A percentile compares a stretch with the other conserved stretches of the same genome.
phyloP scores from a whole-genome alignment of 1,140 invertebrate species.

The Dendrolimus punctatus region DNA sequence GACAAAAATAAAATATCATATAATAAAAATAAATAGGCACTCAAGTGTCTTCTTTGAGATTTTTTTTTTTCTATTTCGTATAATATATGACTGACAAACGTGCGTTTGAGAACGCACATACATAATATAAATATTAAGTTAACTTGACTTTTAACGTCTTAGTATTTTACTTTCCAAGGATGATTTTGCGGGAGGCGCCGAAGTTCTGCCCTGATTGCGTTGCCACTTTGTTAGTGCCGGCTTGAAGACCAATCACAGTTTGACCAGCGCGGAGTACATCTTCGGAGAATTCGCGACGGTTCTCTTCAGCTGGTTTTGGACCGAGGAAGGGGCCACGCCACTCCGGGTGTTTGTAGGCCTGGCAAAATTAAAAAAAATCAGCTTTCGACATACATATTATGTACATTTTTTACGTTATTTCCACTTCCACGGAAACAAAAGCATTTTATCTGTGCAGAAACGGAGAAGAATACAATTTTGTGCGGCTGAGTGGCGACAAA shows the following conservation, averaged over 20 bases:
- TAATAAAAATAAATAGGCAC: no score
- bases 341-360: slow-evolving; percentile 91
- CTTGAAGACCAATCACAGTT: slow-evolving; percentile 91
- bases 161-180: slow-evolving; percentile 81
- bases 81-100: not conserved
- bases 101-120: not conserved
- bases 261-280: slow-evolving; percentile 90
- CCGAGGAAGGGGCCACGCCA: slow-evolving; percentile 90
- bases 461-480: no score
- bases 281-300: slow-evolving; percentile 91
- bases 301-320: slow-evolving; percentile 88
- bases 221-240: slow-evolving; percentile 92
- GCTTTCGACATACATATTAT: no score
- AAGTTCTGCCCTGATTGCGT: slow-evolving; percentile 92
- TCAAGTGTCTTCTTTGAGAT: no score
- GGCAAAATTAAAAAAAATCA: slow-evolving; percentile 14
- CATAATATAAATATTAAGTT: slow-evolving; percentile 1
- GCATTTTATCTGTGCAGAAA: no score
- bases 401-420: no score
- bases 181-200: slow-evolving; percentile 89
- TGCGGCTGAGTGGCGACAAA: no score
- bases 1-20: no score
- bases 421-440: no score
- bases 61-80: no score
- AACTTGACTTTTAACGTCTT: slow-evolving; percentile 14